Evolutionary conservation across 2,888 invertebrate species (phyloP).

Genomic region (Zelleria hepariella): DNA sequence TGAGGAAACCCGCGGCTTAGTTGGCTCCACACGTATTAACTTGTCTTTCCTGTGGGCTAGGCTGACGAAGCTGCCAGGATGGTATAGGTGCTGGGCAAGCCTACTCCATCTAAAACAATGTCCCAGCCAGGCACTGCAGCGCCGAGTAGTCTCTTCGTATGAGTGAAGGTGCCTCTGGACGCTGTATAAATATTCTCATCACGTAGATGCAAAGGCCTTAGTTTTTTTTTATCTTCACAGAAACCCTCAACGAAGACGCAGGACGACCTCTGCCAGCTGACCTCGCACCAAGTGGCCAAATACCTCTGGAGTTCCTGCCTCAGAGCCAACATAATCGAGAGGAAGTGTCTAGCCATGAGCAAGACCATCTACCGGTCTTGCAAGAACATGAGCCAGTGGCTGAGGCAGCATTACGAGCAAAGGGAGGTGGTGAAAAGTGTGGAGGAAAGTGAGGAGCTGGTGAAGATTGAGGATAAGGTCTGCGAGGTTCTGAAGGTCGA

Average conservation of each 20-base stretch:
- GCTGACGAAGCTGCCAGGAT: too few species aligned
- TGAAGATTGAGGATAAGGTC: conserved; percentile 38
- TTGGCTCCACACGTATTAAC: too few species aligned
- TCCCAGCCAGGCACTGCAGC: too few species aligned
- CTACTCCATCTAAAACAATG: too few species aligned
- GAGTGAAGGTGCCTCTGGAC: too few species aligned
- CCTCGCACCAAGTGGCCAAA: conserved; percentile 40
- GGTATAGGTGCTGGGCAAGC: too few species aligned
- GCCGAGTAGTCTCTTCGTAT: too few species aligned
- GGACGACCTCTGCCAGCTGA: conserved; percentile 27
- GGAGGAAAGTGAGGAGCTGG: conserved; percentile 8
- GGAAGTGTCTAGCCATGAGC: conserved; percentile 48
- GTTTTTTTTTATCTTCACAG: conserved; percentile 26
- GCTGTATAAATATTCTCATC: too few species aligned
- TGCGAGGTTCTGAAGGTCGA: conserved; percentile 44
- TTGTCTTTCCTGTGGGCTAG: too few species aligned
- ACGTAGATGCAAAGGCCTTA: too few species aligned
- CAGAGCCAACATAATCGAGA: conserved; percentile 48
- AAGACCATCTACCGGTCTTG: conserved; percentile 41
- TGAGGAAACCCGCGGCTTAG: too few species aligned
- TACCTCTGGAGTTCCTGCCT: conserved; percentile 42
- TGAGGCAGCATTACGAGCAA: conserved; percentile 45
- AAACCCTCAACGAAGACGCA: conserved; percentile 34
- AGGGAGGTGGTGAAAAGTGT: conserved; percentile 1
- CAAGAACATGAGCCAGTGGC: conserved; percentile 44